Evolutionary conservation across 2,113 vertebrate genomes (phyloP), one percentile per base, ranked within the genome.

Genomic region (Bufo gargarizans): DNA sequence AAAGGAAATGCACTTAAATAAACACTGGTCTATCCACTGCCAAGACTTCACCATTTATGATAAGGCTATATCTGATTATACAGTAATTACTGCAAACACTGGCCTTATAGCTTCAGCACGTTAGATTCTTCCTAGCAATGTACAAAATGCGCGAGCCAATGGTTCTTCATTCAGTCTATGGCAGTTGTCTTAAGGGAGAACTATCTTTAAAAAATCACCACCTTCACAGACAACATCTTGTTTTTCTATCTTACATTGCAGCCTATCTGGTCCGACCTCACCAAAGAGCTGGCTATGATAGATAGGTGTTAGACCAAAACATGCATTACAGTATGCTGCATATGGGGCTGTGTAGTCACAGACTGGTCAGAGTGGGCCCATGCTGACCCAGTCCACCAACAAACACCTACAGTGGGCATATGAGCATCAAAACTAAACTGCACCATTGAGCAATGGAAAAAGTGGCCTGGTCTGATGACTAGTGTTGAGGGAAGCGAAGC

Each of bases 1-100:
- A 83, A 65, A 67, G 80, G 45, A 65, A 47, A 65, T 82, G 33
- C 33, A 80, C 78, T 22, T 80, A 80, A 33, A 80, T 67, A 65
- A 65, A 43, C 80, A 82, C 43, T 63, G 59, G 49, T n/a, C 47
- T n/a, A 50, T 65, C 61, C 59, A 22, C 20, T 50, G 63, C 81
- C 81, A 83, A 83, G 63, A n/a, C 63, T 49, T 22, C 61, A 83
- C 69, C 10, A 67, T 83, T 79, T 80, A 80, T 80, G 59, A 49
- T 83, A 53, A 50, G 81, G 58, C 61, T 14, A 67, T 80, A 76
- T 49, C 72, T 76, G 61, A 83, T 67, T 20, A 67, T 22, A 50
- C 45, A 22, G 61, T 67, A 83, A 83, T 82, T 65, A 67, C 59
- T 67, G 5, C 45, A 82, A 65, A 82, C 72, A 76, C 77, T 56